phyloP scores from a whole-genome alignment of 1,140 invertebrate genomes.

The Nasonia longicornis region DNA sequence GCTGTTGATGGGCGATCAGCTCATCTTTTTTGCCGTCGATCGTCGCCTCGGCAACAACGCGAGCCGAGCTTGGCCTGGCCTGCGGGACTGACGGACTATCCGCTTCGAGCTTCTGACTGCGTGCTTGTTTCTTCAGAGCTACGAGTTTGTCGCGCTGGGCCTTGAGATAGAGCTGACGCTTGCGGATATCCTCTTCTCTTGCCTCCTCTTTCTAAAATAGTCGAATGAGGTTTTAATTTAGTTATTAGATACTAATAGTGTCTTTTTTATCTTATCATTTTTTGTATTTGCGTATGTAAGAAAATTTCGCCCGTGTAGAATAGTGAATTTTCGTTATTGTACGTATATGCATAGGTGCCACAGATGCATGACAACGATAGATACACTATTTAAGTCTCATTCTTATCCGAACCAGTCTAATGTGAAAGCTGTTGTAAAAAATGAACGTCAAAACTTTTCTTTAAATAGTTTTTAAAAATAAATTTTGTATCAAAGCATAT shows the following conservation, averaged over 20 bases:
- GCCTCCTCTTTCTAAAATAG: slow-evolving; percentile 56
- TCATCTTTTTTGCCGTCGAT: slow-evolving; percentile 61
- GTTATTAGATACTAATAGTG: neutral
- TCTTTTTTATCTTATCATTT: neutral
- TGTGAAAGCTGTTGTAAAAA: neutral
- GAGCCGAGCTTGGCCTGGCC: slow-evolving; percentile 64
- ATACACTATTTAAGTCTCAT: neutral
- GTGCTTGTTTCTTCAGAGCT: slow-evolving; percentile 86
- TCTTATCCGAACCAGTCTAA: neutral
- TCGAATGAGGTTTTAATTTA: slow-evolving; percentile 17
- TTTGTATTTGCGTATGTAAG: neutral
- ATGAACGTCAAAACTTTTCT: no score
- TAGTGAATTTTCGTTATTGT: neutral
- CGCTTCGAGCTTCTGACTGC: slow-evolving; percentile 80
- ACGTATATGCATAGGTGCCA: neutral
- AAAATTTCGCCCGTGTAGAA: no score
- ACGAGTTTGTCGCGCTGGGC: slow-evolving; percentile 90
- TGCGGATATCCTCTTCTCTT: slow-evolving; percentile 78
- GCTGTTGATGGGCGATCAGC: slow-evolving; percentile 51
- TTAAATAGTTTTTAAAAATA: no score
- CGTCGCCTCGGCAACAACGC: slow-evolving; percentile 61
- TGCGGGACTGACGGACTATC: slow-evolving; percentile 43
- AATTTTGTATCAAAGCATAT: no score
- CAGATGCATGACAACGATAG: neutral
- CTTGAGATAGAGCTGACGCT: slow-evolving; percentile 85